Base-by-base conservation (phyloP, 2,888 invertebrate species). In the Synanthedon formicaeformis region DNA sequence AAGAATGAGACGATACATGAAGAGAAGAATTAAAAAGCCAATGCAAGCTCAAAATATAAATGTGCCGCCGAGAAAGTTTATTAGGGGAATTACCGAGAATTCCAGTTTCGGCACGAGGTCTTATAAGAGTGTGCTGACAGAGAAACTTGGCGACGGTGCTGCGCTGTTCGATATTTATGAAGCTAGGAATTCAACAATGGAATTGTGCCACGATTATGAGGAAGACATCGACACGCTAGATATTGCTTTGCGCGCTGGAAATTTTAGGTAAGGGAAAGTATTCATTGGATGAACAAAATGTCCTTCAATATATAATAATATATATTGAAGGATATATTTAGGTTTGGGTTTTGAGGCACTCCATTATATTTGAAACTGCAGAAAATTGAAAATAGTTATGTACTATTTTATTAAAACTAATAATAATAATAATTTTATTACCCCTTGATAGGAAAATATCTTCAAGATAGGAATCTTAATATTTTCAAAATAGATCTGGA, bases 1-100 rank as follows among this genome's bases (percentile, higher is more conserved):
- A 56, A 83, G 92, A 55, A 87, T 92, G 80, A 87, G 91, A 23
- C 74, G 87, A 53, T 87, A 89, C 54, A 84, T 88, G 67, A 90
- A 86, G 58, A 66, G 80, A 55, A 65, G 78, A 52, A 53, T 81
- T 53, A 65, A 71, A 55, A 82, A 77, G 53, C 67, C 75, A 3
- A 12, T 73, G 16, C 66, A 61, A 50, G 61, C 71, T 13, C 73
- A 78, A 56, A 78, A 65, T 41, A 63, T 72, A 4, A 73, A 69
- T 4, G 73, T 85, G 0, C 85, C 86, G 52, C 81, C 84, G 0
- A 65, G 87, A 34, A 70, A 64, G 56, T 87, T 87, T 55, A 70
- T 73, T 0, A 66, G 86, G 48, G 82, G 83, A 0, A 66, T 75
- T 0, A 74, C 83, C 0, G 64, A 70, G 6, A 77, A 69, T 0